phyloP scores from a whole-genome alignment of 2,888 invertebrate genomes.

The Hemaris fuciformis region DNA sequence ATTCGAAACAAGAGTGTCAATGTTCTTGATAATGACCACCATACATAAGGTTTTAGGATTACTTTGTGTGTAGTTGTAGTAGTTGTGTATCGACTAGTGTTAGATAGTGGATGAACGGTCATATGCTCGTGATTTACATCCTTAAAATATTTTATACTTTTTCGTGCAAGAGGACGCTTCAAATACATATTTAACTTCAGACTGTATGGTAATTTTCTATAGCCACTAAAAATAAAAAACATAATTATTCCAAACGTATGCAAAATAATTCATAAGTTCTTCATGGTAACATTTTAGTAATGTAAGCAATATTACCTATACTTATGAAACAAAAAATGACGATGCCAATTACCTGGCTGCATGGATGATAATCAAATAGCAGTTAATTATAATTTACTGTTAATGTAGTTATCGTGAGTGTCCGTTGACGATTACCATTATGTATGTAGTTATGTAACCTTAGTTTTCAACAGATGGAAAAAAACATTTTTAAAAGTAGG shows the following conservation, averaged over 20 bases:
- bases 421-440: neutral
- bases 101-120: too few relatives aligned
- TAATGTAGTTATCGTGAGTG: neutral
- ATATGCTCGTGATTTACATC: too few relatives aligned
- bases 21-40: too few relatives aligned
- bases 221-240: neutral
- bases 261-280: neutral
- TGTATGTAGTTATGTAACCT: neutral
- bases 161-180: too few relatives aligned
- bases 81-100: too few relatives aligned
- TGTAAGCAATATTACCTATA: neutral
- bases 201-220: neutral
- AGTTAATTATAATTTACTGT: neutral
- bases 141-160: too few relatives aligned
- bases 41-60: too few relatives aligned
- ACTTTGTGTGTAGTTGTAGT: too few relatives aligned
- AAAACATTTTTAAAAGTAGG: neutral
- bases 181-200: neutral
- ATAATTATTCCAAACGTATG: neutral
- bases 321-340: neutral
- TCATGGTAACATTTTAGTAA: neutral
- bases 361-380: neutral
- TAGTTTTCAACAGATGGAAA: neutral
- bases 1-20: too few relatives aligned
- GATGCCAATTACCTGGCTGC: neutral